Evolutionary conservation across 1,140 invertebrate genomes (phyloP), one percentile per base, ranked within the genome.

Genomic region (Conopomorpha cramerella): DNA sequence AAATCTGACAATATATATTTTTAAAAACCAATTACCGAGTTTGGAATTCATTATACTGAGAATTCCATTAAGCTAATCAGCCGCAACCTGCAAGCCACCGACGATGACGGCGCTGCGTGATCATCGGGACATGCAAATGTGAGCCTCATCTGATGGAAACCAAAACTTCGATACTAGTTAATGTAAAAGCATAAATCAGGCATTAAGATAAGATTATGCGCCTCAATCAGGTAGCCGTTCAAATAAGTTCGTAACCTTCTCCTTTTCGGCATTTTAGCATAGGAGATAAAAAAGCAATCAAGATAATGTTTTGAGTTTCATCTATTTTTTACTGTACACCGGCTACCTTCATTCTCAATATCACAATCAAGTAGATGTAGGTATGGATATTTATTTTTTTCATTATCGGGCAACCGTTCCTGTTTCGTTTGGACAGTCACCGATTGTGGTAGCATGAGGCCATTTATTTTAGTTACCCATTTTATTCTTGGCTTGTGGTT

Each of bases 391-490:
- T n/a, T n/a, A n/a, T n/a, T n/a, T n/a, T n/a, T n/a, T n/a, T n/a
- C n/a, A n/a, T n/a, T n/a, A n/a, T n/a, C n/a, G n/a, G n/a, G n/a
- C n/a, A n/a, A n/a, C n/a, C n/a, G n/a, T 27, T 12, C 25, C 11
- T 16, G 3, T 34, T 42, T 49, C 39, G 44, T 36, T 52, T 58
- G 53, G 38, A 42, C 43, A 64, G 63, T 67, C 54, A 55, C 55
- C 60, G 57, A 61, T 70, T 65, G 55, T 64, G 55, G 61, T 61
- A 64, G 59, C 57, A 43, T 56, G 49, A 32, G 49, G 47, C 51
- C 58, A 67, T 73, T 60, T 58, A 68, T 73, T 73, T 73, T 59
- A 63, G 60, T 66, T 73, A 65, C 55, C 58, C 58, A 60, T 61
- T 70, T 70, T 66, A 71, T 68, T 71, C 61, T 68, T 58, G 57